A percentile compares a stretch with the other conserved stretches of the same genome.
Conservation (phyloP, 2,113 vertebrate species). For the Ptilonorhynchus violaceus region DNA sequence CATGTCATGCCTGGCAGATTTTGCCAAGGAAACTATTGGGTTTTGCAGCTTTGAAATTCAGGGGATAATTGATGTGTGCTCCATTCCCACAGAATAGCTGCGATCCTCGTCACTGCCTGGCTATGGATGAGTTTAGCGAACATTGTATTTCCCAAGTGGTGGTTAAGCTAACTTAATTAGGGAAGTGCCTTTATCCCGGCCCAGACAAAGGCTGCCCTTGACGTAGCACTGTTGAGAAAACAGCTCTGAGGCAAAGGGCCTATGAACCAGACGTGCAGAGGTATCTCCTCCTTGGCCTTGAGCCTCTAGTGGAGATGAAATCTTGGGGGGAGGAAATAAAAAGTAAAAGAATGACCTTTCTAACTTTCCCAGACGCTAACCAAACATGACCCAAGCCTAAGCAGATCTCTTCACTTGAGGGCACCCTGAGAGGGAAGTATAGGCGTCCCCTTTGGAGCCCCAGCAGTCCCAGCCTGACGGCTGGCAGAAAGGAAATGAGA, state of each 20-base stretch:
- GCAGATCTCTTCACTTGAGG: neutral
- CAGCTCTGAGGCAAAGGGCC: neutral
- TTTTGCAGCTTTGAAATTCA: conserved; percentile 48
- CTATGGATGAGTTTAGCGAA: conserved; percentile 23
- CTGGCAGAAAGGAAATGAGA: neutral
- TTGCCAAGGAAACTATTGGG: conserved; percentile 51
- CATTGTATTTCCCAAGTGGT: conserved; percentile 32
- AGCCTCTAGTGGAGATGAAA: neutral
- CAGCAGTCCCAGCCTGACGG: neutral
- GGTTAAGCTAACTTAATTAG: conserved; percentile 52
- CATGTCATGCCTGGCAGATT: conserved; percentile 53
- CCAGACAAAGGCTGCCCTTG: conserved; percentile 31
- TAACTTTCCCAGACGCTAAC: neutral
- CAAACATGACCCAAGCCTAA: neutral
- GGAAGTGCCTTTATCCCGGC: conserved; percentile 45
- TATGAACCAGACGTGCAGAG: neutral
- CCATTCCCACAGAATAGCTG: conserved; percentile 40
- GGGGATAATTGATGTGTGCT: conserved; percentile 23
- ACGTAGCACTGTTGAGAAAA: neutral
- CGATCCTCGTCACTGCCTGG: neutral
- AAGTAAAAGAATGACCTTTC: neutral
- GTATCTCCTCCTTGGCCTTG: neutral
- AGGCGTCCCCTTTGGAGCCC: neutral
- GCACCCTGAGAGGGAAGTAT: neutral
- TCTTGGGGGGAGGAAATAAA: neutral